phyloP scores from a whole-genome alignment of 2,113 vertebrate species.

The Semnornis frantzii region DNA sequence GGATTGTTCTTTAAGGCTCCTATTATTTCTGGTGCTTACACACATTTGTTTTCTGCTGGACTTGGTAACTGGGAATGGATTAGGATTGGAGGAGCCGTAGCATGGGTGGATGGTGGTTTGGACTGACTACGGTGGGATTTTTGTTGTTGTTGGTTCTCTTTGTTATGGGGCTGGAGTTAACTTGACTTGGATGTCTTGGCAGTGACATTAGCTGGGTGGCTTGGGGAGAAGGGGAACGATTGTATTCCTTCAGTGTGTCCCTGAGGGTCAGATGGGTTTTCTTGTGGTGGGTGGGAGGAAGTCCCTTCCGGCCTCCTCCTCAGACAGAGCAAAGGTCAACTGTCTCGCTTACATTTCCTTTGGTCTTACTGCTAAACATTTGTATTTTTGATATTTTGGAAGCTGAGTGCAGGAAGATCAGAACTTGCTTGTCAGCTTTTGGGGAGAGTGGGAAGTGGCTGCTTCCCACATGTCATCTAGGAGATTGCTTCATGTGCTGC shows the following conservation, averaged over 20 bases:
- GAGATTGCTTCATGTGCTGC: neutral
- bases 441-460: neutral
- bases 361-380: slow-evolving; percentile 15
- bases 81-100: neutral
- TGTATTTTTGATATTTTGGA: slow-evolving; percentile 8
- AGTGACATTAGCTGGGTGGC: neutral
- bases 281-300: neutral
- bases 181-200: neutral
- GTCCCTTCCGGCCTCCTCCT: neutral
- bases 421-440: neutral
- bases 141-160: neutral
- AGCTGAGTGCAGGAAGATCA: neutral
- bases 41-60: neutral
- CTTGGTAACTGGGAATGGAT: neutral
- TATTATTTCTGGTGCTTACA: neutral
- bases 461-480: neutral
- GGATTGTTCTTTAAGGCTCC: neutral
- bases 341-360: neutral
- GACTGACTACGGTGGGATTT: neutral
- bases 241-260: neutral
- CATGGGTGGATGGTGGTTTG: neutral
- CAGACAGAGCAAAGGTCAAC: neutral
- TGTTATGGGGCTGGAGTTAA: neutral
- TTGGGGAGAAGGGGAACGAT: neutral
- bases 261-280: neutral